A percentile compares a stretch with the other conserved stretches of the same genome.
phyloP scores from a whole-genome alignment of 2,797 vertebrate genomes.

The Rousettus madagascariensis region DNA sequence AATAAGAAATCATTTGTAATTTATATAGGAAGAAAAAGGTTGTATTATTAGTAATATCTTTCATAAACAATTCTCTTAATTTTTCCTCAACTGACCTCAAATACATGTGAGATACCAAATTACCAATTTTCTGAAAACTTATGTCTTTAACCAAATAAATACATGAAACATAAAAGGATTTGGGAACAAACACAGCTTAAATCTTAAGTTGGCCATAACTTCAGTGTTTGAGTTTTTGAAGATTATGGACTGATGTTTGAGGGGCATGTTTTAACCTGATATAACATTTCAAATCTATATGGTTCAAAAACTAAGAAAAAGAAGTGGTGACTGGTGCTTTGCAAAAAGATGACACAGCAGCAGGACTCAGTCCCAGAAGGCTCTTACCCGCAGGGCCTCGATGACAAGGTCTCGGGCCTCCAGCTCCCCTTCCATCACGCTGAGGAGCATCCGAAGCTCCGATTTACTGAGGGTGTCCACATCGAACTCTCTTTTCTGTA shows the following conservation, averaged over 20 bases:
- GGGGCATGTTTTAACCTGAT: background rate
- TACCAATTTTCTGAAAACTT: background rate
- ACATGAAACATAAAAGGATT: background rate
- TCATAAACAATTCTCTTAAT: background rate
- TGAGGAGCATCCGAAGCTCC: slow-evolving; percentile 95
- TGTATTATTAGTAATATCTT: background rate
- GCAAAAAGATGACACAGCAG: background rate
- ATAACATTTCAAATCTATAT: background rate
- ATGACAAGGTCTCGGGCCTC: slow-evolving; percentile 98
- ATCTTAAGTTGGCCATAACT: background rate
- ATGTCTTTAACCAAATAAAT: background rate
- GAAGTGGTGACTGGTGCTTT: background rate
- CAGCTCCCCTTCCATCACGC: slow-evolving; percentile 97
- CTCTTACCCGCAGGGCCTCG: slow-evolving; percentile 95
- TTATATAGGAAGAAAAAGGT: background rate
- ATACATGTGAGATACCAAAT: background rate
- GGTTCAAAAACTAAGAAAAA: background rate
- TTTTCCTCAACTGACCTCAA: background rate
- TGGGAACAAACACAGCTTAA: background rate
- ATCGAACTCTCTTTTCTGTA: slow-evolving; percentile 96
- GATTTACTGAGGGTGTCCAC: slow-evolving; percentile 97
- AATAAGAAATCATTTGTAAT: background rate
- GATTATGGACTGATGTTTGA: background rate
- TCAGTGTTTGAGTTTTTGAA: background rate
- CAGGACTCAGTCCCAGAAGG: background rate